Conservation (phyloP, 64 coral and sea anemone species). For the Actinia equina region DNA sequence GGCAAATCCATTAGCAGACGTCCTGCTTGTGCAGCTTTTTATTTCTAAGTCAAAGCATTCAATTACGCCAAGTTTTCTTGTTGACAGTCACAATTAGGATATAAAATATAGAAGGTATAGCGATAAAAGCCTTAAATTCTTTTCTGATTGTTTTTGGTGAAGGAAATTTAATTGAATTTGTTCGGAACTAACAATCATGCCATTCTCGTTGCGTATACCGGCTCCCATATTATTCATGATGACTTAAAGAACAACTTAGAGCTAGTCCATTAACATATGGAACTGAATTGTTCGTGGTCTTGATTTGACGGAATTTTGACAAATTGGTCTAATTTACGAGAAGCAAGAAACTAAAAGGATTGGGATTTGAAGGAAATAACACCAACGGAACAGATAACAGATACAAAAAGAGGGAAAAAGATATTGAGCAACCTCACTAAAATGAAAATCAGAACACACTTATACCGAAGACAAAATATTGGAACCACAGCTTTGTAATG, state of each 20-base stretch:
- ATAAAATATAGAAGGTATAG: neutral
- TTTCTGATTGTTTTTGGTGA: constrained; percentile 3
- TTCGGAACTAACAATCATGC: neutral
- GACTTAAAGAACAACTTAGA: neutral
- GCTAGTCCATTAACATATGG: too few species aligned
- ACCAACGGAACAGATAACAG: too few species aligned
- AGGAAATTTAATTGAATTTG: constrained; percentile 8
- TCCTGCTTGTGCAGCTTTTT: neutral
- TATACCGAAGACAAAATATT: too few species aligned
- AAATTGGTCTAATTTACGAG: too few species aligned
- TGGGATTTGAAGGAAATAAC: too few species aligned
- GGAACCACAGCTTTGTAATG: too few species aligned
- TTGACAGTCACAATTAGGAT: constrained; percentile 9
- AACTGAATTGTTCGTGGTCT: too few species aligned
- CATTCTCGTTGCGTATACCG: neutral
- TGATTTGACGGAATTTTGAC: too few species aligned
- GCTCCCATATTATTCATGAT: neutral
- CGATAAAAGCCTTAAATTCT: constrained; percentile 6
- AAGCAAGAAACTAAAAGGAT: too few species aligned
- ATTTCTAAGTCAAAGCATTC: neutral
- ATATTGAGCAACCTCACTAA: too few species aligned
- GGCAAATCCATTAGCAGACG: neutral
- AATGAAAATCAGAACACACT: too few species aligned
- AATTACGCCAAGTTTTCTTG: neutral
- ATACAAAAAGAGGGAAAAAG: too few species aligned